phyloP scores from a whole-genome alignment of 2,888 invertebrate genomes.

The Caenorhabditis becei region DNA sequence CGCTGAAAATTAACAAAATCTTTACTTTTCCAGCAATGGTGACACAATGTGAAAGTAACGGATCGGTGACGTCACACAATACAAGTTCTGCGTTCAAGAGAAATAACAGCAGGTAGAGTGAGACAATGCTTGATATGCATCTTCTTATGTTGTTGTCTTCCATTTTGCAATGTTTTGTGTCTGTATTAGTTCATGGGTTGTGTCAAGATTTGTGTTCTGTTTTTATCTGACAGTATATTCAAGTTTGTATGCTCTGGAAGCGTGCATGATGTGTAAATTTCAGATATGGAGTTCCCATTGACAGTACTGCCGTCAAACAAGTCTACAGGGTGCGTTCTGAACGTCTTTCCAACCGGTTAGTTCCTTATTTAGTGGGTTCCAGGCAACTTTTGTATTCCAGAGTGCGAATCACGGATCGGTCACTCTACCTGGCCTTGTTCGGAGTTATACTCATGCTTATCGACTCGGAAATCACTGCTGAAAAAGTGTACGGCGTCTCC shows the following conservation, averaged over 20 bases:
- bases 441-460: constrained; percentile 79
- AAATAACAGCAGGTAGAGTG: constrained; percentile 74
- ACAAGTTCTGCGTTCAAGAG: constrained; percentile 65
- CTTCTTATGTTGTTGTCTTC: background rate
- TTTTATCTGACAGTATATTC: constrained; percentile 18
- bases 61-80: constrained; percentile 69
- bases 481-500: constrained; percentile 70
- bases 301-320: constrained; percentile 79
- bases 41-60: constrained; percentile 70
- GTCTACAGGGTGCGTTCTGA: constrained; percentile 80
- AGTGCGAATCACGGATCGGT: constrained; percentile 68
- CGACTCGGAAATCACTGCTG: constrained; percentile 79
- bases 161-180: background rate
- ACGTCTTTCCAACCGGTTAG: constrained; percentile 64
- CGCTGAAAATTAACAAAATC: background rate
- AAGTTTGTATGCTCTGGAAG: too few relatives aligned
- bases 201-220: constrained; percentile 25
- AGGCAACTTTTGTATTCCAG: constrained; percentile 24
- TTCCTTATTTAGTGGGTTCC: background rate
- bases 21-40: constrained; percentile 60
- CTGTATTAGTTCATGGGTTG: constrained; percentile 27
- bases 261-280: too few relatives aligned
- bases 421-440: constrained; percentile 70
- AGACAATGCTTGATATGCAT: constrained; percentile 1
- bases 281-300: constrained; percentile 80